Conservation (phyloP, 2,113 vertebrate genomes). For the Daubentonia madagascariensis region DNA sequence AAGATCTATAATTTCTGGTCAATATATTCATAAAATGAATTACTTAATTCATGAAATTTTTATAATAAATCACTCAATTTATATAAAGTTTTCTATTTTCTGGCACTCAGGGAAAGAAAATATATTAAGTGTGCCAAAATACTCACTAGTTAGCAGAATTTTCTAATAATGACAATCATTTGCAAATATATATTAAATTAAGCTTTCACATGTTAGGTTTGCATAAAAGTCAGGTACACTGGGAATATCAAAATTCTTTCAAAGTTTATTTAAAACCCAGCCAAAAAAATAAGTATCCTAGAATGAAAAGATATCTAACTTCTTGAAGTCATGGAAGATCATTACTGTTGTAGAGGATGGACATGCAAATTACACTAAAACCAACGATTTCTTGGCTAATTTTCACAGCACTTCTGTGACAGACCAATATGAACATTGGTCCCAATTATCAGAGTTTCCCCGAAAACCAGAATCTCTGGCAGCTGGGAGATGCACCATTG, state of each 20-base stretch:
- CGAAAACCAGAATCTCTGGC: background rate
- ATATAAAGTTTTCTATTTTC: background rate
- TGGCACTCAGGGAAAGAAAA: conserved; percentile 25
- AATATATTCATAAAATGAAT: background rate
- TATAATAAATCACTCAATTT: background rate
- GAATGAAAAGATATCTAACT: background rate
- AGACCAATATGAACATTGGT: background rate
- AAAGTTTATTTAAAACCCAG: background rate
- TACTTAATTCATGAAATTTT: background rate
- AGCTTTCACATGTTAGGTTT: background rate
- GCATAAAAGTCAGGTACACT: background rate
- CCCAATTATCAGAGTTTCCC: background rate
- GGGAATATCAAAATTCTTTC: background rate
- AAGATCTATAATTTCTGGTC: background rate
- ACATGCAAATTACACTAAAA: background rate
- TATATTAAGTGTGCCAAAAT: background rate
- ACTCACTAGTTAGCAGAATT: background rate
- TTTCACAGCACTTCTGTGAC: background rate
- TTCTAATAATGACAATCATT: background rate
- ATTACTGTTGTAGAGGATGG: background rate
- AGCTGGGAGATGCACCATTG: background rate
- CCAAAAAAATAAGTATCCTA: background rate
- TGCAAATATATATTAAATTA: background rate
- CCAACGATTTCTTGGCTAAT: background rate
- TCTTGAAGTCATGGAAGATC: background rate